Conservation (phyloP, 1,140 invertebrate species). For the Gonioctena quinquepunctata region DNA sequence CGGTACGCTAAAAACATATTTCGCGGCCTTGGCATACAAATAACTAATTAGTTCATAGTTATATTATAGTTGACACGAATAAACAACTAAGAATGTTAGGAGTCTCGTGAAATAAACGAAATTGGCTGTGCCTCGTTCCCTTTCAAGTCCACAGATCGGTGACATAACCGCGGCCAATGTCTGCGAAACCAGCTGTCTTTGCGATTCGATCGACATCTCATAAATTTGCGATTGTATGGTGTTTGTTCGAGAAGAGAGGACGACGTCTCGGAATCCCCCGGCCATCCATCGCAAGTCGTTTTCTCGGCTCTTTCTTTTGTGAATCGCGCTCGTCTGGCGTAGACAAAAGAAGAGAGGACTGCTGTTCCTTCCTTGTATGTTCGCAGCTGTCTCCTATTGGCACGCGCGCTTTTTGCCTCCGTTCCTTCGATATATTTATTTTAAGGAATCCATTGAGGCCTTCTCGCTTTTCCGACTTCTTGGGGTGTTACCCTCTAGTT, state of each 20-base stretch:
- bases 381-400: slow-evolving; percentile 10
- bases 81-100: too few species aligned
- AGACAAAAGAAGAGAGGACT: slow-evolving; percentile 1
- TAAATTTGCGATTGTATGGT: slow-evolving; percentile 11
- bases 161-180: too few species aligned
- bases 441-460: slow-evolving; percentile 6
- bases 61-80: too few species aligned
- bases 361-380: neutral
- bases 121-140: too few species aligned
- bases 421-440: neutral
- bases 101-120: too few species aligned
- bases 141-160: too few species aligned
- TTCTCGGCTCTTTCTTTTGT: slow-evolving; percentile 4
- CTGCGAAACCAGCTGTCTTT: neutral
- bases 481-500: slow-evolving; percentile 10
- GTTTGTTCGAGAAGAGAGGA: neutral
- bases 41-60: too few species aligned
- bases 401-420: slow-evolving; percentile 9
- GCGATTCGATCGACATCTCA: neutral
- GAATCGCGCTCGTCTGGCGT: slow-evolving; percentile 10
- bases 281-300: neutral
- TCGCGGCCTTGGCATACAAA: too few species aligned
- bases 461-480: neutral
- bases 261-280: neutral
- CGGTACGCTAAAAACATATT: too few species aligned